Percentiles rank a stretch among this genome's conserved stretches.
phyloP scores from a whole-genome alignment of 2,797 vertebrate genomes.

The Rhabdomys pumilio region DNA sequence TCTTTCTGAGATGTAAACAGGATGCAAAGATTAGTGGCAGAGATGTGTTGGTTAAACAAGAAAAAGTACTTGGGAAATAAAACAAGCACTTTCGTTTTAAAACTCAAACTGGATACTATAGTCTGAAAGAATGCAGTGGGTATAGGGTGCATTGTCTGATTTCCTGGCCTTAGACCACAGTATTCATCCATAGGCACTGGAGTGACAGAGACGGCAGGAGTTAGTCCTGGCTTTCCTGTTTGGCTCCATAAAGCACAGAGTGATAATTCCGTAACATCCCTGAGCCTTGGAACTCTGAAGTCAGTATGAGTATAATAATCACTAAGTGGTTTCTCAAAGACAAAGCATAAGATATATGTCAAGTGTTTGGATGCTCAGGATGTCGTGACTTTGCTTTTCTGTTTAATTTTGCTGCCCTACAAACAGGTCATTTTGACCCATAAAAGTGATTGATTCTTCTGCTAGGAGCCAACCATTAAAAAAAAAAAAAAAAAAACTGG shows the following conservation, averaged over 20 bases:
- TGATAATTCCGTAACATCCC: not conserved
- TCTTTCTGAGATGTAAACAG: not conserved
- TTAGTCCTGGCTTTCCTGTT: not conserved
- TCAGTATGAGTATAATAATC: not conserved
- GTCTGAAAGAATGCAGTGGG: not conserved
- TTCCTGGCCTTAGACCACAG: not conserved
- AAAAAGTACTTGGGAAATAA: constrained; percentile 30
- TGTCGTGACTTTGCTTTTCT: constrained; percentile 8
- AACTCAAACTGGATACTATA: not conserved
- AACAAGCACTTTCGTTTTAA: constrained; percentile 17
- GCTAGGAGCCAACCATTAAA: not conserved
- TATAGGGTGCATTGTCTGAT: constrained; percentile 31
- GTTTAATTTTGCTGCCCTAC: not conserved
- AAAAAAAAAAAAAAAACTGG: too few relatives aligned
- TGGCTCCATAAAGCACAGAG: not conserved
- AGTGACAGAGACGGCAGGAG: not conserved
- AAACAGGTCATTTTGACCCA: constrained; percentile 16
- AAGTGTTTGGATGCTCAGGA: constrained; percentile 32
- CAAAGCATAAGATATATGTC: constrained; percentile 32
- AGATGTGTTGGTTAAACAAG: not conserved
- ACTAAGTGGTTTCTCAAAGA: constrained; percentile 1
- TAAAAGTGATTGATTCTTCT: constrained; percentile 40
- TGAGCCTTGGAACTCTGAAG: not conserved
- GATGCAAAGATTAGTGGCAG: constrained; percentile 22
- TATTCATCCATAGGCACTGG: not conserved